Conservation (phyloP, 1,140 invertebrate genomes). For the Scaptomyza hsui region DNA sequence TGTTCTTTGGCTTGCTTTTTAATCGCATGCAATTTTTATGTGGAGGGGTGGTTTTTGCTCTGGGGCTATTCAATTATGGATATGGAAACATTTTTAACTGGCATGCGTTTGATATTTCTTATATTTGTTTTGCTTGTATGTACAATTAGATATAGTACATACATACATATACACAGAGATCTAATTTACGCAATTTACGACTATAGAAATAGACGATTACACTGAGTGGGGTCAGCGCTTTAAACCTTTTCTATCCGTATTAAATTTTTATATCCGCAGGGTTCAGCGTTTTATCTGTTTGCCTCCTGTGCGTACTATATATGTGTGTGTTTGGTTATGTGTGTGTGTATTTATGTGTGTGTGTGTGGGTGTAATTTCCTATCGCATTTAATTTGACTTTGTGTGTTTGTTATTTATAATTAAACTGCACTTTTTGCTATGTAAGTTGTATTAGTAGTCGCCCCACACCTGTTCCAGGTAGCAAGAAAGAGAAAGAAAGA, state of each 20-base stretch:
- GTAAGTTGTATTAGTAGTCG: slow-evolving; percentile 80
- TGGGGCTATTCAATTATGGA: slow-evolving; percentile 2
- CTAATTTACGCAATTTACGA: slow-evolving; percentile 32
- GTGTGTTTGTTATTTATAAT: slow-evolving; percentile 58
- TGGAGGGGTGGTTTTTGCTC: not conserved
- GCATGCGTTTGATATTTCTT: slow-evolving; percentile 19
- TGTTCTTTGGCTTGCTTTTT: slow-evolving; percentile 6
- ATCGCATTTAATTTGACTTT: slow-evolving; percentile 48
- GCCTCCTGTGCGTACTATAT: slow-evolving; percentile 19
- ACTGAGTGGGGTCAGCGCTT: slow-evolving; percentile 45
- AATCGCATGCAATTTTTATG: slow-evolving; percentile 13
- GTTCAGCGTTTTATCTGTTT: slow-evolving; percentile 6
- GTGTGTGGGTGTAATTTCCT: not conserved
- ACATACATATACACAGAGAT: slow-evolving; percentile 51
- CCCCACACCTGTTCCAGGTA: slow-evolving; percentile 83
- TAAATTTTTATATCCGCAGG: slow-evolving; percentile 22
- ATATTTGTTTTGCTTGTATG: slow-evolving; percentile 40
- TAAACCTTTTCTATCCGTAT: slow-evolving; percentile 59
- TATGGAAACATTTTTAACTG: slow-evolving; percentile 7
- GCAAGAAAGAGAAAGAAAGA: slow-evolving; percentile 56
- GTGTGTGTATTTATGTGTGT: slow-evolving; percentile 8
- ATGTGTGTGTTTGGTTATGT: slow-evolving; percentile 18
- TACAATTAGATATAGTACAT: slow-evolving; percentile 64
- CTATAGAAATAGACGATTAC: slow-evolving; percentile 49
- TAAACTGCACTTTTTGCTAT: slow-evolving; percentile 54